Evolutionary conservation across 2,113 vertebrate species (phyloP).

Genomic region (Etheostoma spectabile): DNA sequence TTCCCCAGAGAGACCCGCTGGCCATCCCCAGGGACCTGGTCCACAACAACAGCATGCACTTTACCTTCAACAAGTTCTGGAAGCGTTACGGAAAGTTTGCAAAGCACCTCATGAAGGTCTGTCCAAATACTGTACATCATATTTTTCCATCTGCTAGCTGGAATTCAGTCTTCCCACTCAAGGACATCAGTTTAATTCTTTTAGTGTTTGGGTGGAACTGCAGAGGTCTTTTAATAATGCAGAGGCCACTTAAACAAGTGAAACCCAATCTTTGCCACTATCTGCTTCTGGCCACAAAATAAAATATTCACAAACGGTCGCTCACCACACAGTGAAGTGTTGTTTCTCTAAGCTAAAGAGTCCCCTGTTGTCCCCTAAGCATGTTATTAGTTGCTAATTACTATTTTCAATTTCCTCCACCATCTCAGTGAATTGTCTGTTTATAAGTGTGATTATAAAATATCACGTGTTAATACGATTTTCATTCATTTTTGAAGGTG

Average conservation of each 20-base stretch:
- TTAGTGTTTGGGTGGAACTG: background rate
- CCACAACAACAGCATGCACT: constrained; percentile 94
- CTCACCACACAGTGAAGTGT: background rate
- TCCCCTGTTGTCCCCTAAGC: background rate
- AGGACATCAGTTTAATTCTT: background rate
- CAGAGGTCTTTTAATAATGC: background rate
- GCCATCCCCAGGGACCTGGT: constrained; percentile 89
- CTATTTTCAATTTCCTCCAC: background rate
- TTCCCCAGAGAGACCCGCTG: constrained; percentile 91
- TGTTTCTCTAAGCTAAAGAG: background rate
- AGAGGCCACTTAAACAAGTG: background rate
- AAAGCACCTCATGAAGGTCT: constrained; percentile 94
- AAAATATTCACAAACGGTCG: background rate
- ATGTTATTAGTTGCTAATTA: background rate
- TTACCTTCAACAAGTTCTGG: constrained; percentile 98
- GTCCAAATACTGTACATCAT: constrained; percentile 11
- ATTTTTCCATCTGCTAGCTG: background rate
- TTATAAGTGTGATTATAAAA: background rate
- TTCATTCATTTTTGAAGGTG: constrained; percentile 83
- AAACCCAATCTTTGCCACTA: background rate
- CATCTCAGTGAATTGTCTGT: background rate
- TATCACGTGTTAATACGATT: background rate
- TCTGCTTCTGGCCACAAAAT: background rate
- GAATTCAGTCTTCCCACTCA: background rate
- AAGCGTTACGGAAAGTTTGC: constrained; percentile 95